Conservation (phyloP, 1,140 invertebrate genomes). For the Phenacoccus solenopsis region DNA sequence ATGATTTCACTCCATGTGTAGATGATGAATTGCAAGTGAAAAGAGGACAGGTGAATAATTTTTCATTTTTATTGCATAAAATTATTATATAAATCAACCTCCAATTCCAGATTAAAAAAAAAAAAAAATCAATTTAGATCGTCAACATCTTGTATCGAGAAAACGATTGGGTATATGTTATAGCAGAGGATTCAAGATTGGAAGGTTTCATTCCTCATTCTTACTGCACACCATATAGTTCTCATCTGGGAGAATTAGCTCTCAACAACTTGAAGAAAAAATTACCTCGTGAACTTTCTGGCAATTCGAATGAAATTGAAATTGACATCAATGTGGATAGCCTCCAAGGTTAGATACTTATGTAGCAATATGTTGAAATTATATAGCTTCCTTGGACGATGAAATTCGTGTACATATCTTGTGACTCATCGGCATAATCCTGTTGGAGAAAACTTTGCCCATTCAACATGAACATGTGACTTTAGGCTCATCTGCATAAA, state of each 20-base stretch:
- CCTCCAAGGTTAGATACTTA: slow-evolving; percentile 26
- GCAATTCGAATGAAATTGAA: slow-evolving; percentile 24
- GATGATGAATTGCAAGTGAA: slow-evolving; percentile 83
- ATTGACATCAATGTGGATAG: slow-evolving; percentile 26
- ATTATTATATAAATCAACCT: background rate
- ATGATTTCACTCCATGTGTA: slow-evolving; percentile 88
- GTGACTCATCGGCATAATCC: too few relatives aligned
- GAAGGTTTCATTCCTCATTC: slow-evolving; percentile 92
- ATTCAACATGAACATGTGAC: too few relatives aligned
- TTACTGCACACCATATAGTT: slow-evolving; percentile 76
- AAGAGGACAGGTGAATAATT: slow-evolving; percentile 46
- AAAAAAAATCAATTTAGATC: slow-evolving; percentile 48
- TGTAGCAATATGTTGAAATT: background rate
- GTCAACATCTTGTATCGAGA: slow-evolving; percentile 87
- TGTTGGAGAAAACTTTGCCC: too few relatives aligned
- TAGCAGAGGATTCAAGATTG: slow-evolving; percentile 69
- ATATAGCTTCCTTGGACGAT: background rate
- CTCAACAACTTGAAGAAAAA: slow-evolving; percentile 67
- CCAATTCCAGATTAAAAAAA: background rate
- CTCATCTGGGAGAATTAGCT: slow-evolving; percentile 56
- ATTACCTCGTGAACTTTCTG: slow-evolving; percentile 49
- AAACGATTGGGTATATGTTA: slow-evolving; percentile 94
- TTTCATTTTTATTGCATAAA: slow-evolving; percentile 21
- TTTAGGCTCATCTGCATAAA: too few relatives aligned
- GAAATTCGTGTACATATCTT: too few relatives aligned